Evolutionary conservation across 2,888 invertebrate genomes (phyloP), one percentile per base, ranked within the genome.

Genomic region (Sympetrum striolatum): DNA sequence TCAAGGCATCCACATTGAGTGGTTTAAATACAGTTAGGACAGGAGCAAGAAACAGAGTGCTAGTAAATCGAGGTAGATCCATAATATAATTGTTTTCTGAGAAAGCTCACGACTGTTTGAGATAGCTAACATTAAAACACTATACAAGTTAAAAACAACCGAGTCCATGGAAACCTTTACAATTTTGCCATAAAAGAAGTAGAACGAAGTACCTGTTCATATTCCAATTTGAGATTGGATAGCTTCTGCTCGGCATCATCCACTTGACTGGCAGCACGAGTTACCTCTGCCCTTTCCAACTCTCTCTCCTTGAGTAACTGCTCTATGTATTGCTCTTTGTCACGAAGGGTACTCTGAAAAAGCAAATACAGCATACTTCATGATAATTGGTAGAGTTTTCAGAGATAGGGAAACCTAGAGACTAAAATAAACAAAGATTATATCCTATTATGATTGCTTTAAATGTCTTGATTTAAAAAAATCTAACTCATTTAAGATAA

Each of bases 261-360:
- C 44, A 96, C 97, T 93, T 97, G 97, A 92, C 96, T 95, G 4
- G 97, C 96, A 91, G 97, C 96, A 93, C 97, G 96, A 22, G 97
- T 98, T 44, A 98, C 96, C 94, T 99, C 98, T 53, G 97, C 96
- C 92, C 98, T 95, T 93, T 98, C 99, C 92, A 98, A 93, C 93
- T 99, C 99, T 90, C 98, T 95, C 93, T 99, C 99, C 91, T 97
- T 96, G 94, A 99, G 95, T 92, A 99, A 95, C 93, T 98, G 97
- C 93, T 99, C 98, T 93, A 99, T 96, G 93, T 99, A 98, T 92
- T 97, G 97, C 93, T 99, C 98, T 93, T 99, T 99, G 94, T 99
- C 99, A 93, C 97, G 96, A 91, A 99, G 94, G 58, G 98, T 95
- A 94, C 98, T 98, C 98, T 99, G 94, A 91, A 90, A 82, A 90